Conservation (phyloP, 2,797 vertebrate genomes). For the Hybognathus amarus region DNA sequence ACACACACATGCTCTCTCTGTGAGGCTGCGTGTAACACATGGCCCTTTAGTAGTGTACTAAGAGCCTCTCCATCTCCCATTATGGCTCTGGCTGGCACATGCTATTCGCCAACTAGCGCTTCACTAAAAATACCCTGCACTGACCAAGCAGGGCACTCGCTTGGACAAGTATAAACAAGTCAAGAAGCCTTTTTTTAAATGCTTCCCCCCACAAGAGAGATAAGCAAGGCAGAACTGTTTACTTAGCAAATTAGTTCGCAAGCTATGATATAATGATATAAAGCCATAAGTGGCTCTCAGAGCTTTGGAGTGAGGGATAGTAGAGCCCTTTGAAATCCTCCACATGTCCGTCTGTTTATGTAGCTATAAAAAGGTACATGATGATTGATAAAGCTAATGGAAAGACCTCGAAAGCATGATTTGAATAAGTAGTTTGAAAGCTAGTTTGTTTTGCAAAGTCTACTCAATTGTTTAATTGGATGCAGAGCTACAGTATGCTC, state of each 20-base stretch:
- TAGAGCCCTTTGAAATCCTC: slow-evolving; percentile 18
- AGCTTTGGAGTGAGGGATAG: not conserved
- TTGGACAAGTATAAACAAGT: slow-evolving; percentile 59
- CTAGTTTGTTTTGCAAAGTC: slow-evolving; percentile 9
- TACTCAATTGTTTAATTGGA: not conserved
- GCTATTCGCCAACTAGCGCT: slow-evolving; percentile 31
- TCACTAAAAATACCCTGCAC: slow-evolving; percentile 43
- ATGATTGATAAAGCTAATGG: slow-evolving; percentile 21
- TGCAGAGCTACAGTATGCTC: not conserved
- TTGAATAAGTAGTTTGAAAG: slow-evolving; percentile 21
- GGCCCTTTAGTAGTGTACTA: slow-evolving; percentile 23
- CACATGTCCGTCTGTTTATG: not conserved
- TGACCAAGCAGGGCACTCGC: slow-evolving; percentile 30
- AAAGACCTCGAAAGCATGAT: slow-evolving; percentile 18
- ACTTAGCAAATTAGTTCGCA: slow-evolving; percentile 73
- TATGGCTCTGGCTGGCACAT: slow-evolving; percentile 35
- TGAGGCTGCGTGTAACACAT: slow-evolving; percentile 20
- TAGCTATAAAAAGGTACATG: slow-evolving; percentile 18
- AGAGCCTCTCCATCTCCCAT: slow-evolving; percentile 49
- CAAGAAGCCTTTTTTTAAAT: slow-evolving; percentile 53
- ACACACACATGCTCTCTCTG: not conserved
- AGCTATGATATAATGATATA: slow-evolving; percentile 58
- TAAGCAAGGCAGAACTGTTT: slow-evolving; percentile 58
- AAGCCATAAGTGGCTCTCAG: slow-evolving; percentile 30
- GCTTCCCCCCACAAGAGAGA: slow-evolving; percentile 3